These are phyloP conservation scores for Leptoclinus maculatus DNA, from an alignment of 2,797 vertebrate species.

Conservation along the genomic window DNA sequence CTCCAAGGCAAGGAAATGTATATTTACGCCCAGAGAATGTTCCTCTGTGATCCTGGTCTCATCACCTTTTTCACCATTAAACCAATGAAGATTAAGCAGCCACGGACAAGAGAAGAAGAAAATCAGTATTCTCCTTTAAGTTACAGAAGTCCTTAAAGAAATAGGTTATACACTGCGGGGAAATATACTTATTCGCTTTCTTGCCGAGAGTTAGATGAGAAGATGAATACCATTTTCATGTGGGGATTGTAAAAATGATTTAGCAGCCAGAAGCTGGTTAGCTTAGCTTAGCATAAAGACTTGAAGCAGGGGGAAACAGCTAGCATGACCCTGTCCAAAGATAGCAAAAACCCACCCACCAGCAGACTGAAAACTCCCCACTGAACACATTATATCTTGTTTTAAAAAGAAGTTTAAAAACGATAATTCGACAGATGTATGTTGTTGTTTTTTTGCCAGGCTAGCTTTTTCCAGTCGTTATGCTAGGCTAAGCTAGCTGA, in stretches of 20 bases:
- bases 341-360: neutral
- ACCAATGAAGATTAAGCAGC: slow-evolving; percentile 20
- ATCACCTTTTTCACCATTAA: slow-evolving; percentile 19
- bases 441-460: neutral
- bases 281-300: slow-evolving; percentile 14
- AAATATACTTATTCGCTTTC: neutral
- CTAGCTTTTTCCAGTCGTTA: neutral
- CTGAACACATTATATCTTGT: neutral
- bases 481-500: neutral
- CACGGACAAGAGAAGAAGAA: neutral
- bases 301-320: neutral
- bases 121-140: slow-evolving; percentile 8
- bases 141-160: neutral
- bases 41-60: slow-evolving; percentile 6
- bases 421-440: neutral
- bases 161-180: neutral
- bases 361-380: neutral
- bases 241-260: neutral
- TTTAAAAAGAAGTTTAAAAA: neutral
- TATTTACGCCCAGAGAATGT: slow-evolving; percentile 16
- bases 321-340: neutral
- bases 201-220: neutral
- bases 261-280: neutral
- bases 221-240: neutral
- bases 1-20: slow-evolving; percentile 27